Base-by-base conservation (phyloP, 2,797 vertebrate genomes). In the Botia kubotai region DNA sequence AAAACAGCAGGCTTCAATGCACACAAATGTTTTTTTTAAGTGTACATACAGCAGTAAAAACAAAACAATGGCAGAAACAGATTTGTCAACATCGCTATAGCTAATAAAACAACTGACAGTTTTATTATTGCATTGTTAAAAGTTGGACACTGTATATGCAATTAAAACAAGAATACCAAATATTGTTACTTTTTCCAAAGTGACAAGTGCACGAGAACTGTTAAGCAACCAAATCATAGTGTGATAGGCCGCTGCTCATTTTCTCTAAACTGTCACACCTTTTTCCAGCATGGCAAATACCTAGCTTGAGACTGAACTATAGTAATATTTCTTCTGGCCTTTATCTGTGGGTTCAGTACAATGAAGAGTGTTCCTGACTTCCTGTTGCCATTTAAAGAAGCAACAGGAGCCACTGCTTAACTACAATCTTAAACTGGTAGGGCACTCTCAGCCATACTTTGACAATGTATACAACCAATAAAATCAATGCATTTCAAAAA, bases 401-500 rank as follows among this genome's bases (percentile, higher is more conserved):
- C 19, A 21, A 21, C 10, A 58, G 3, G 19, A 21, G 55, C 55
- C 10, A 10, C 55, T 58, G 8, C 2, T 48, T 11, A 48, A 21
- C 26, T 13, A 10, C 36, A 39, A 39, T 39, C 36, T 6, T 39
- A 5, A 39, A 39, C 36, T 2, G 48, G 53, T 7, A 67, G 65
- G 2, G 14, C 2, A 68, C 68, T 43, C 14, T 36, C 19, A 4
- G 17, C 12, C 5, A 26, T 43, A 4, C 2, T 7, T 46, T 12
- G 0, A 39, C 7, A 21, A 63, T 55, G 8, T 43, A 57, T 17
- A 26, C 66, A 43, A 43, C 19, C 62, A 66, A 50, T 7, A 26
- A 50, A 52, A 75, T 66, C 58, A 19, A 36, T 50, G 63, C 19
- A 1, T 48, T 66, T 75, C 6, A 33, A 52, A 75, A 66, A 66